Conservation (phyloP, 2,113 vertebrate species). For the Sceloporus undulatus region DNA sequence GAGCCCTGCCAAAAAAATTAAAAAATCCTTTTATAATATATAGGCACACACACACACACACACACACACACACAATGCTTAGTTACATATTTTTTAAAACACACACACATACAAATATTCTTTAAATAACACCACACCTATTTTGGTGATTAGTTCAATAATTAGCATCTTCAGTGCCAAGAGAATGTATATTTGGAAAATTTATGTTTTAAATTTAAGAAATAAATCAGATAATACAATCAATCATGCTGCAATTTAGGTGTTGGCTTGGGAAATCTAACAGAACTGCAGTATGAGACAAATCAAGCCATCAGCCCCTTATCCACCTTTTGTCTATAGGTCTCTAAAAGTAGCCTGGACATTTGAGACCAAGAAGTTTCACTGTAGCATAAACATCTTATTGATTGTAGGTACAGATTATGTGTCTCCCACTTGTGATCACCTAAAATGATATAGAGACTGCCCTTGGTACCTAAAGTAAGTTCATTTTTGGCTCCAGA, state of each 20-base stretch:
- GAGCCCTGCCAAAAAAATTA: constrained; percentile 70
- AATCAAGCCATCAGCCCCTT: background rate
- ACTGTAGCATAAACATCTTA: background rate
- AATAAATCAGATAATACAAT: background rate
- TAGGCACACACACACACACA: background rate
- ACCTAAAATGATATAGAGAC: background rate
- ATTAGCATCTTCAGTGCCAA: background rate
- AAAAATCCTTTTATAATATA: background rate
- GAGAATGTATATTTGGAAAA: background rate
- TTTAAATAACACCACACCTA: background rate
- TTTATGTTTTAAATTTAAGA: background rate
- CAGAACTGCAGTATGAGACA: background rate
- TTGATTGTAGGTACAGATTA: background rate
- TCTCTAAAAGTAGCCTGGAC: background rate
- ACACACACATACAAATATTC: no score
- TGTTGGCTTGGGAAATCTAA: background rate
- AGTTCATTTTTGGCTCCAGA: background rate
- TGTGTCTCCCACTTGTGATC: background rate
- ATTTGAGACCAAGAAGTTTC: background rate
- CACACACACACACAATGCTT: background rate
- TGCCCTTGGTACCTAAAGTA: background rate
- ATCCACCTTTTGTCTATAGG: background rate
- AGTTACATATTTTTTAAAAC: no score
- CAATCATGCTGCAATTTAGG: background rate
- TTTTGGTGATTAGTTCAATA: background rate